Conservation (phyloP, 1,140 invertebrate genomes). For the Mercenaria mercenaria region DNA sequence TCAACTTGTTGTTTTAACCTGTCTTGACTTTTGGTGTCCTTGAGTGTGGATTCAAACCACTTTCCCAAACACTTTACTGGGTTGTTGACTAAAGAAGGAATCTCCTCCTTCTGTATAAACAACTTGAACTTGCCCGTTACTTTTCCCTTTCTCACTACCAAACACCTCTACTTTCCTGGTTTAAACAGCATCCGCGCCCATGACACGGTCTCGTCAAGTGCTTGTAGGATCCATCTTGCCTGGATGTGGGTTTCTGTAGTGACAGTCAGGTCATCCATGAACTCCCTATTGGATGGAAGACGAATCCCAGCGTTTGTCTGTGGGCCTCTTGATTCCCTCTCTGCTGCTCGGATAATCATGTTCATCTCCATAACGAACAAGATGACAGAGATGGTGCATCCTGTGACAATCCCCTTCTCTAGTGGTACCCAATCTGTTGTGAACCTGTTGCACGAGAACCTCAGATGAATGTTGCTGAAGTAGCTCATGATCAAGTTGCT, state of each 20-base stretch:
- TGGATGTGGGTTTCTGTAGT: conserved; percentile 14
- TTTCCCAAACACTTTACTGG: conserved; percentile 53
- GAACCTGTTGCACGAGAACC: too few species aligned
- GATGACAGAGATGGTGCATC: conserved; percentile 59
- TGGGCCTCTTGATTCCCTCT: conserved; percentile 44
- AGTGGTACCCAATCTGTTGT: conserved; percentile 46
- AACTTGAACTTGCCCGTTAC: not conserved
- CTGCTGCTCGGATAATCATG: conserved; percentile 11
- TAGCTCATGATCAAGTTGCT: too few species aligned
- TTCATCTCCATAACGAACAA: conserved; percentile 44
- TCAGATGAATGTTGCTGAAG: too few species aligned
- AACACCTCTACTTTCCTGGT: too few species aligned
- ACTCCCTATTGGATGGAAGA: conserved; percentile 1
- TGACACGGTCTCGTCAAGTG: not conserved
- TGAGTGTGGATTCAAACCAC: conserved; percentile 38
- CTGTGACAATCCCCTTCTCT: conserved; percentile 52
- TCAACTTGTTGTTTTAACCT: too few species aligned
- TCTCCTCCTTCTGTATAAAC: too few species aligned
- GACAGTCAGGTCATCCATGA: conserved; percentile 44
- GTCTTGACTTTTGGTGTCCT: conserved; percentile 38
- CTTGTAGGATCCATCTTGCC: too few species aligned
- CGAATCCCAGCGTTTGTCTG: not conserved
- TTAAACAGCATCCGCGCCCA: conserved; percentile 25
- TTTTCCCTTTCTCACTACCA: conserved; percentile 53
- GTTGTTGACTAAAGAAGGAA: conserved; percentile 21